Evolutionary conservation across 2,797 vertebrate genomes (phyloP).

Genomic region (Peromyscus nudipes): DNA sequence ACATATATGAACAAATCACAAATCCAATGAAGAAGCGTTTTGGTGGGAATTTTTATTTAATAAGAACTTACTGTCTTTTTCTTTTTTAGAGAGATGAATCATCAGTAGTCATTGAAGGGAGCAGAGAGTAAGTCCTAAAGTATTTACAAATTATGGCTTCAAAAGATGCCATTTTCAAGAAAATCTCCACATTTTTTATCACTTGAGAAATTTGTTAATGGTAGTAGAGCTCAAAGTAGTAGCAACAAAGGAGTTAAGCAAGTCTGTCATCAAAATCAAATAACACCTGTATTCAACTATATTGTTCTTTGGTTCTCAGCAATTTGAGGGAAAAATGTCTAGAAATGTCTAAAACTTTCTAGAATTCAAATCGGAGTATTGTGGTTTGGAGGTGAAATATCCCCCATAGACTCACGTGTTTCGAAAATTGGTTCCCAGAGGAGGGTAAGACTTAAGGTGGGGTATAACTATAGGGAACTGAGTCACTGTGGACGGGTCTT

Average conservation of each 20-base stretch:
- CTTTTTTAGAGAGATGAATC: background rate
- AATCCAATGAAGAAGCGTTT: no score
- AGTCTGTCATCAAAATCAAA: background rate
- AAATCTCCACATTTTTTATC: background rate
- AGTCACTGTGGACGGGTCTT: background rate
- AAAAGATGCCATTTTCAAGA: background rate
- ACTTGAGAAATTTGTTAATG: background rate
- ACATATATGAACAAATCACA: background rate
- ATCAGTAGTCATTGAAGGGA: background rate
- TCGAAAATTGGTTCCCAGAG: background rate
- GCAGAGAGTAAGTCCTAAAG: background rate
- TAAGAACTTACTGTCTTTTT: background rate
- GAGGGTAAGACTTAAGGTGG: background rate
- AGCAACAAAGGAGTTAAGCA: background rate
- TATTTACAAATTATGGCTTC: background rate
- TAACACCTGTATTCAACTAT: background rate
- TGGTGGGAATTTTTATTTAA: background rate
- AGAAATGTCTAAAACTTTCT: background rate
- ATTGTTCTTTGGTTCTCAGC: background rate
- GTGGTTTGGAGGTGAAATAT: background rate
- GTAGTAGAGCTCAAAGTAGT: background rate
- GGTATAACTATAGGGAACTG: no score
- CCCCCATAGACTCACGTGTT: background rate
- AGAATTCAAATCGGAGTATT: background rate
- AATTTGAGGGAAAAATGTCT: background rate